Evolutionary conservation across 64 coral and sea anemone genomes (phyloP), one percentile per base, ranked within the genome.

Genomic region (Porites lutea): DNA sequence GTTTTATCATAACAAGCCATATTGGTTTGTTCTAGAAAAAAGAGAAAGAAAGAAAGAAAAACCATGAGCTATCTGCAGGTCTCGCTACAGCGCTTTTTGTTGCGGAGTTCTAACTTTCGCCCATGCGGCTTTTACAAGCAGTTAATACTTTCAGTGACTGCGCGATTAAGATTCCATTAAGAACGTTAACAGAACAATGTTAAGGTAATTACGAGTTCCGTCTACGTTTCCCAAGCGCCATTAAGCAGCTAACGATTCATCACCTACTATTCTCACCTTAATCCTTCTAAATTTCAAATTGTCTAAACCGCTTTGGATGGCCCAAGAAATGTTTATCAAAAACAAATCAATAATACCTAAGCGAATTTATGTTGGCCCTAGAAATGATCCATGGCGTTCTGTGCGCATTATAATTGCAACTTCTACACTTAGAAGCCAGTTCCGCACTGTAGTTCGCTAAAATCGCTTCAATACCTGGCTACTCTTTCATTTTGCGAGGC

Each of bases 141-240:
- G 59, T 45, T 83, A 84, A 84, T 84, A 84, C 62, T 47, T 84
- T 84, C 47, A 84, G 81, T 84, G 62, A 84, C 65, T 69, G 65
- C 69, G 69, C 81, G 81, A 84, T 84, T 84, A 84, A 84, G 81
- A 47, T 84, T 67, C 81, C 81, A 84, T 84, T 84, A 84, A 84
- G 81, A 84, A 68, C 61, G 81, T 84, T 84, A 84, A 61, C 49
- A 12, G 81, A 68, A 84, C 81, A 84, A 84, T 84, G 81, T 63
- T 46, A 68, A 52, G 81, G 63, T 60, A 84, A 84, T 84, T 84
- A 84, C 62, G 2, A 84, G 15, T 52, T 53, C 64, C 59, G 45
- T 51, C 63, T 84, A 2, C 52, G 81, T 67, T 37, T 67, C 65
- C 46, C 45, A 19, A 69, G 81, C 81, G 45, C 81, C 48, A 69